Evolutionary conservation across 2,888 invertebrate species (phyloP), one percentile per base, ranked within the genome.

Genomic region (Ypsolopha scabrella): DNA sequence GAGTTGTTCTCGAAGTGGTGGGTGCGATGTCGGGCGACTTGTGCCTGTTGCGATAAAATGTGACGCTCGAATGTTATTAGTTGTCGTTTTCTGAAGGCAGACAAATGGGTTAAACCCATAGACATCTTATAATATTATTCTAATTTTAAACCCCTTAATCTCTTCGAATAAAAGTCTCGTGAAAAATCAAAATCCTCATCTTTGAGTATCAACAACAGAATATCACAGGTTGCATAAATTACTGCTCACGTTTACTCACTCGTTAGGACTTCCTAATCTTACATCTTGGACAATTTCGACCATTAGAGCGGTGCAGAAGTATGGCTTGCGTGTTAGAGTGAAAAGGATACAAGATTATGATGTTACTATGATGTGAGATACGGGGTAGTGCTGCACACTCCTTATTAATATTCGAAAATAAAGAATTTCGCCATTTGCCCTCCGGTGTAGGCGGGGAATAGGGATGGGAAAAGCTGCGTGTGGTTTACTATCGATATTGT

Each of bases 351-450:
- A 59, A 56, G 54, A 66, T 63, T 63, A 65, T 71, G 70, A 77
- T 74, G 70, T 80, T 75, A 68, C 75, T 70, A 49, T 68, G 71
- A 75, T 75, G 80, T 81, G 79, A 82, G 78, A 80, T 81, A 81
- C 81, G 75, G 78, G 75, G 78, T 82, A 82, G 80, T 79, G 79
- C 68, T 77, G 78, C 77, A 74, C 74, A 74, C 76, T 79, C 70
- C 79, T 80, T 82, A 80, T 81, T 82, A 82, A 82, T 80, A 82
- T 82, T 80, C 79, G 69, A 80, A 81, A 82, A 80, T 80, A 81
- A 82, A 82, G 76, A 82, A 82, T 81, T 75, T 77, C 77, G 71
- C 80, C 75, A 77, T 75, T 68, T 70, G 74, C 75, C 81, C 75
- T 65, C 60, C 59, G 77, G 81, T 67, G 60, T 64, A 68, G 73